phyloP scores from a whole-genome alignment of 2,113 vertebrate species.

The Lipophrys pholis region DNA sequence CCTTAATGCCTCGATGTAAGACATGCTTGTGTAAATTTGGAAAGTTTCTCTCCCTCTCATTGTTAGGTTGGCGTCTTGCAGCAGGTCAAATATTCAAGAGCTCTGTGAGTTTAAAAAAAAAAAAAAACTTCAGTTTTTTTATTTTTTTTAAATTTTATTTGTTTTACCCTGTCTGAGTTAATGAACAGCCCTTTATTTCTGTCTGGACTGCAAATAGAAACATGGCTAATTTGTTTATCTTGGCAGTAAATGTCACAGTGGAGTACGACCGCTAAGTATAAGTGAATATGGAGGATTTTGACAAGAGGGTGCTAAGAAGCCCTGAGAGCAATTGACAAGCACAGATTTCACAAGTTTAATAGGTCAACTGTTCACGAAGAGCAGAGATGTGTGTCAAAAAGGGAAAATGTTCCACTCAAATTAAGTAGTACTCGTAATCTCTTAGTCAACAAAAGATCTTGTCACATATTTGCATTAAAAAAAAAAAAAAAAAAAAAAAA shows the following conservation, averaged over 20 bases:
- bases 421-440: conserved; percentile 41
- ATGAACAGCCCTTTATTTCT: conserved; percentile 53
- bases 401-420: conserved; percentile 41
- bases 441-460: conserved; percentile 22
- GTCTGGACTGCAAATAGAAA: conserved; percentile 36
- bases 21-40: conserved; percentile 5
- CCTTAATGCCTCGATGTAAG: conserved; percentile 5
- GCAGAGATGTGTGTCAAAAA: conserved; percentile 31
- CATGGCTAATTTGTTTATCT: conserved; percentile 25
- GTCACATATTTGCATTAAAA: conserved; percentile 1
- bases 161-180: conserved; percentile 9
- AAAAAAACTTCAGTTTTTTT: conserved; percentile 18
- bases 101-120: conserved; percentile 1
- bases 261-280: neutral
- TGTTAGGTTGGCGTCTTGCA: conserved; percentile 6
- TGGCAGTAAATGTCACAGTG: conserved; percentile 18
- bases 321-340: conserved; percentile 51
- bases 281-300: conserved; percentile 1
- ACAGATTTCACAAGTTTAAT: conserved; percentile 28
- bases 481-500: too few species aligned
- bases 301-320: conserved; percentile 37
- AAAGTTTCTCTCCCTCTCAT: conserved; percentile 3
- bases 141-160: too few species aligned
- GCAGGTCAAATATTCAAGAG: conserved; percentile 5
- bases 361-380: conserved; percentile 35